Base-by-base conservation (phyloP, 1,140 invertebrate genomes). In the Drosophila pectinifera region DNA sequence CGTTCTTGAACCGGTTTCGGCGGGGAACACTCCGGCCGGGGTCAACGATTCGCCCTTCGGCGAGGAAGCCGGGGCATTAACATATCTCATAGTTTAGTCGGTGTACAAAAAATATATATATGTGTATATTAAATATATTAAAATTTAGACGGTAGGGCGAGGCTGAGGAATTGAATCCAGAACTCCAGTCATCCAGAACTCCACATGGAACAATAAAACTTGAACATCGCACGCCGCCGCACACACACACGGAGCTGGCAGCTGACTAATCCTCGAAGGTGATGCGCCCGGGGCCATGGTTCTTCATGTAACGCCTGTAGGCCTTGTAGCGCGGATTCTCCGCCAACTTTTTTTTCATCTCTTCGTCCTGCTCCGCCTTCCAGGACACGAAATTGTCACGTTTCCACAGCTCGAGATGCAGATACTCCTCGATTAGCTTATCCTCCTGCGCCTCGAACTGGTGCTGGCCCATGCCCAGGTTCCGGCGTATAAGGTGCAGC, bases 311-410 rank as follows among this genome's bases (percentile, higher is more conserved):
- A 59, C 96, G 93, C 65, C 96, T 93, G 79, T 97, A 97, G 59
- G 96, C 94, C 92, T 97, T 97, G 85, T 96, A 96, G 83, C 95
- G 94, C 43, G 95, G 95, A 93, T 94, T 96, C 91, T 96, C 95
- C 10, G 96, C 96, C 79, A 97, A 90, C 91, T 96, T 95, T 72
- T 95, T 95, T 85, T 97, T 97, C 75, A 95, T 94, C 90, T 97
- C 96, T 76, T 97, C 96, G 78, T 98, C 97, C 92, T 97, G 95
- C 68, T 95, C 93, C 70, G 94, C 92, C 91, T 97, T 97, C 97
- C 97, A 98, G 58, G 90, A 94, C 48, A 93, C 75, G 93, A 96
- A 98, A 36, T 97, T 96, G 26, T 96, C 95, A 85, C 95, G 95
- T 39, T 95, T 95, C 97, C 97, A 98, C 28, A 98, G 92, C 89